Evolutionary conservation across 2,113 vertebrate genomes (phyloP), one percentile per base, ranked within the genome.

Genomic region (Trogon surrucura): DNA sequence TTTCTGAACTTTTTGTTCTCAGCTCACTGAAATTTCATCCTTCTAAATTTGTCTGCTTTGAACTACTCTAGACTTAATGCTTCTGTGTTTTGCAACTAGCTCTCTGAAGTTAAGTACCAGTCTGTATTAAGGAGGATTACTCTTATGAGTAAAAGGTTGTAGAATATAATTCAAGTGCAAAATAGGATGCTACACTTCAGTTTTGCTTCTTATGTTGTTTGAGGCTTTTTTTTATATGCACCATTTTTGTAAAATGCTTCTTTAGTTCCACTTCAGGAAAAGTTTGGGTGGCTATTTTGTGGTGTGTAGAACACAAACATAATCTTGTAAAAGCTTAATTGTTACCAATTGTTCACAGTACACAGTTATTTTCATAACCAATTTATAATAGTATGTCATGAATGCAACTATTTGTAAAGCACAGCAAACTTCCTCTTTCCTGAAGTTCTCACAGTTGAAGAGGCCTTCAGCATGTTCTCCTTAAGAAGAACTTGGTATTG

Each of bases 311-410:
- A 72, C 10, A 45, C 9, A 73, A 78, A 65, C 6, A 11, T 16
- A 17, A 9, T 27, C 50, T 27, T 83, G 66, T 7, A 47, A 71
- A 32, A 61, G 15, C 9, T 60, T 50, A 25, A 12, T 32, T 36
- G 5, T 56, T 72, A 61, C 18, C 21, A 23, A 0, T 58, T 80
- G 3, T 27, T 79, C 66, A 41, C 11, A 21, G 21, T 29, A n/a
- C 0, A 0, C 13, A 60, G 19, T 4, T 26, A 26, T 75, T 61
- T 21, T 34, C 14, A 30, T 20, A 41, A 48, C 9, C 13, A 26
- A 19, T 57, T 75, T 71, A 9, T 36, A 71, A 34, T 1, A 36
- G 6, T 25, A 20, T 70, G 5, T 10, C 11, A 16, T 47, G 45
- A 22, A 15, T n/a, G 16, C 13, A 27, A 29, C 14, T 19, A n/a